Evolutionary conservation across 64 coral and sea anemone genomes (phyloP), one percentile per base, ranked within the genome.

Genomic region (Acropora tenuis): DNA sequence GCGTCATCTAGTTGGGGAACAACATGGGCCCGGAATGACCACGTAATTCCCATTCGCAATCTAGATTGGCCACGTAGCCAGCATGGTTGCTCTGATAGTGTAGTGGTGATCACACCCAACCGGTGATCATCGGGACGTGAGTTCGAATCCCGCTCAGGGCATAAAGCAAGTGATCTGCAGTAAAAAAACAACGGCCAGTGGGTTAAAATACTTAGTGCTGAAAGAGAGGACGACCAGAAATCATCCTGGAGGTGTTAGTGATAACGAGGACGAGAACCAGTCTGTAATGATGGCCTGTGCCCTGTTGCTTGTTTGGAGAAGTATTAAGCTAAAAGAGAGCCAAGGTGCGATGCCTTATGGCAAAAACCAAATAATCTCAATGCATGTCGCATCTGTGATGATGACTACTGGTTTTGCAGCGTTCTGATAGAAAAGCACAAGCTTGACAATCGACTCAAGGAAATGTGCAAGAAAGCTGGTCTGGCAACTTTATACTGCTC

Each of bases 391-490:
- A 55, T 55, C 52, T 55, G 52, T 55, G 52, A 55, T 55, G 52
- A 55, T 55, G 2, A 55, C 52, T 7, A 7, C 50, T 92, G 80
- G 90, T 82, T 80, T 82, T 17, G 50, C 10, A 74, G 80, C n/a
- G 79, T 74, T 20, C 78, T 68, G 9, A 7, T 87, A 17, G 73
- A 75, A 47, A 87, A 92, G 48, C 72, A 87, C 91, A 92, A 46
- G 75, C 83, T 92, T 49, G 75, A 87, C 6, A 87, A 48, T 53
- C 59, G 87, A 47, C 57, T 87, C 11, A 86, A 45, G 40, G 74
- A 50, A 69, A 87, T 87, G 75, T 41, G 91, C 45, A 79, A 92
- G 60, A 92, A 80, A 45, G 91, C 83, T 92, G 60, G 77, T 80
- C 69, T 76, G 13, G 66, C 73, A 50, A n/a, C n/a, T 55, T 55